Evolutionary conservation across 2,113 vertebrate genomes (phyloP), one percentile per base, ranked within the genome.

Genomic region (Catharus fuscescens): DNA sequence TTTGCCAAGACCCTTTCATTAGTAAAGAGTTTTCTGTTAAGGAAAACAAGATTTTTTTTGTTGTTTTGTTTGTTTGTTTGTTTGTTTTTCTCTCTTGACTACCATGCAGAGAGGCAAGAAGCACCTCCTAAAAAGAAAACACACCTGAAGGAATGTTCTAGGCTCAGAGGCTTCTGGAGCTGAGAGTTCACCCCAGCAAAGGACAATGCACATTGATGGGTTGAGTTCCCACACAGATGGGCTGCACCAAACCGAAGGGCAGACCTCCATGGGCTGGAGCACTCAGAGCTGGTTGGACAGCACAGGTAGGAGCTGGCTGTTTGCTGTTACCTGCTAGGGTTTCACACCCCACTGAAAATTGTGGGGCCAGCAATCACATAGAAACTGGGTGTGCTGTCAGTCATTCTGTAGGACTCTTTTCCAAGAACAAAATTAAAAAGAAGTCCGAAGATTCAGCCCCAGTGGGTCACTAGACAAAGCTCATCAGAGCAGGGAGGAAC

Each of bases 61-160:
- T 3, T 1, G 32, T 7, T 45, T 31, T 31, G 29, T 17, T 65
- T 1, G 36, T n/a, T 64, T 1, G 14, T 34, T 74, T 34, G 72
- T 29, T 28, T 47, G n/a, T 32, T 25, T 83, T 60, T 40, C 48
- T 71, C 16, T 36, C 10, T 57, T 59, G 20, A 5, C 26, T 74
- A 52, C 56, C 31, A 64, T 4, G 1, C 9, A 31, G 56, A 50
- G 36, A 0, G 6, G 5, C 14, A 38, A 52, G 52, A 77, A 62
- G 34, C 71, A 15, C 21, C 8, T 65, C 31, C 15, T 8, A 18
- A 54, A 72, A 36, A 61, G 15, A 48, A 44, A 77, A 44, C 10
- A 4, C 2, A 10, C 10, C 0, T 1, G 40, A 12, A n/a, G 13
- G 21, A 10, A 2, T 6, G 8, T n/a, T 57, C 28, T 34, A 52